A percentile compares a stretch with the other conserved stretches of the same genome.
Conservation (phyloP, 2,113 vertebrate species). For the Brachirus orientalis region DNA sequence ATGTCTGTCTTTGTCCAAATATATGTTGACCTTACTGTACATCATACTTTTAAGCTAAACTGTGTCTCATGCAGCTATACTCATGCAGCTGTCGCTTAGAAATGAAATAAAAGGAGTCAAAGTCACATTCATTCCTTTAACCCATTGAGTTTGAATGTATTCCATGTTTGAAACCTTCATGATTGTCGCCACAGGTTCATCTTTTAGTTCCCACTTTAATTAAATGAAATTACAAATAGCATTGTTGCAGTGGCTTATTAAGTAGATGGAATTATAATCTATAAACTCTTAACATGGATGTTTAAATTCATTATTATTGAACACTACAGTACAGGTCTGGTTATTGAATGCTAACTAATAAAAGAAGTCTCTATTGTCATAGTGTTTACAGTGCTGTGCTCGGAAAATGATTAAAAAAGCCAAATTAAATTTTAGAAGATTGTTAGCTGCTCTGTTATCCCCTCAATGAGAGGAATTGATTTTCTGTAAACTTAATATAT, state of each 20-base stretch:
- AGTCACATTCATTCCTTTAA: neutral
- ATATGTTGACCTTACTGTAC: too few relatives aligned
- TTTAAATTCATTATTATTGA: conserved; percentile 64
- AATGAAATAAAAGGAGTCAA: neutral
- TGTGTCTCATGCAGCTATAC: too few relatives aligned
- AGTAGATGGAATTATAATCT: conserved; percentile 47
- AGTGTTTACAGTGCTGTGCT: neutral
- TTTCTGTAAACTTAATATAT: too few relatives aligned
- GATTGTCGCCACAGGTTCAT: conserved; percentile 4
- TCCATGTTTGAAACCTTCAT: conserved; percentile 7
- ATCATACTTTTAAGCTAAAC: too few relatives aligned
- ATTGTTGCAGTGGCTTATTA: conserved; percentile 49
- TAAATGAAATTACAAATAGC: conserved; percentile 46
- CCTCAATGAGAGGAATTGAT: too few relatives aligned
- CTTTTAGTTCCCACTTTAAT: conserved; percentile 35
- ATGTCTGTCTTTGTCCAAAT: too few relatives aligned
- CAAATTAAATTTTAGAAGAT: too few relatives aligned
- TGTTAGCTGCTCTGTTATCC: too few relatives aligned
- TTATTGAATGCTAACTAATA: conserved; percentile 39
- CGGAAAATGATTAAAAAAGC: neutral
- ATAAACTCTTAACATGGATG: conserved; percentile 32
- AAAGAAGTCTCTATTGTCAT: conserved; percentile 24
- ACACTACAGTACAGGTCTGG: conserved; percentile 2
- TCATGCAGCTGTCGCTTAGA: neutral
- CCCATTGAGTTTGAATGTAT: conserved; percentile 4